Base-by-base conservation (phyloP, 2,888 invertebrate species). In the Sipha maydis region DNA sequence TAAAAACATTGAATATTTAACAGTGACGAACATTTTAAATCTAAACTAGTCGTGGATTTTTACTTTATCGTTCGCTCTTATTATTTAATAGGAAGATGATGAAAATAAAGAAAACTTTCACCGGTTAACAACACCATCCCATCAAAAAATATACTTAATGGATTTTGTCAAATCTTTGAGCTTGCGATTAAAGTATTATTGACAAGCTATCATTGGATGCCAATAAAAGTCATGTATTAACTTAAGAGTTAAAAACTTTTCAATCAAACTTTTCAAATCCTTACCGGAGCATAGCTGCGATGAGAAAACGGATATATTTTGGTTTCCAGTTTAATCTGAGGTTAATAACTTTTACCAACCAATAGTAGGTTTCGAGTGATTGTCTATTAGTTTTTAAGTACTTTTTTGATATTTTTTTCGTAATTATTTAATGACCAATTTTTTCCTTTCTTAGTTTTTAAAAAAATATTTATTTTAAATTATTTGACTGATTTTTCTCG, bases 1-100 rank as follows among this genome's bases (percentile, higher is more conserved):
- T 73, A 54, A 56, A 75, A 75, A 83, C 83, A 75, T 83, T 75
- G 83, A 56, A 75, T 75, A 83, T 83, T 75, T 75, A 17, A 56
- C n/a, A 8, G 38, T 34, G 75, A n/a, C 38, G 11, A 38, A 83
- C 73, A 56, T 61, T 75, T 38, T 41, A 73, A 48, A 73, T 56
- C 54, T 38, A 5, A 83, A 56, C 83, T 54, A 73, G 83, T 19
- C 28, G 56, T 31, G 31, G 34, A 28, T 31, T 48, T 31, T 19
- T 19, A 28, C n/a, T 31, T 19, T 54, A 28, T 75, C 56, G 5
- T 19, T 83, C n/a, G 34, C n/a, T n/a, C 54, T 83, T n/a, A 83
- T 73, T 38, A 83, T 61, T 41, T 25, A 61, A 69, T 41, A 83
- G 31, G 83, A 83, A 56, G 73, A 34, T 71, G 54, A 56, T 2